Evolutionary conservation across 2,797 vertebrate genomes (phyloP), one percentile per base, ranked within the genome.

Genomic region (Alca torda): DNA sequence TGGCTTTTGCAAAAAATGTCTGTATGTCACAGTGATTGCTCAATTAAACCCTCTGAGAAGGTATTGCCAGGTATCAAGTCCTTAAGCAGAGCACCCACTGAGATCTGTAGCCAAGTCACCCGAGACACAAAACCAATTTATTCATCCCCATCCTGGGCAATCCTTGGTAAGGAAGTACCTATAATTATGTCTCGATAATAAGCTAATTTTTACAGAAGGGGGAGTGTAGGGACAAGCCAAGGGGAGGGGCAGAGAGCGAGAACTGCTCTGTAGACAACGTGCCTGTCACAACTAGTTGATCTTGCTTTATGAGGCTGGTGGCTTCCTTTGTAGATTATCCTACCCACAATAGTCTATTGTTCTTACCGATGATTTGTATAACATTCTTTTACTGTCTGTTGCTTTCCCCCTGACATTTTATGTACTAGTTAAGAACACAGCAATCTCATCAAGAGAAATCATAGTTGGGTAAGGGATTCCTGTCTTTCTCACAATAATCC

Each of bases 1-100:
- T 70, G 48, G 72, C 37, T 92, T 82, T 45, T 23, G 41, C 53
- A 60, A 60, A 84, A 94, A 26, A 21, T 13, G 16, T 37, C 67
- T 45, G 45, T 17, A 51, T 83, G 73, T 82, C 83, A 91, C 61
- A 20, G 46, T 57, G 82, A 94, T 69, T 54, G 48, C 89, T 95
- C 91, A 86, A 82, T 94, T 95, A 73, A 90, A 93, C n/a, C 85
- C 57, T 59, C 69, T 17, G 35, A 37, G 51, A 91, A 93, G 50
- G 50, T 26, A 54, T 6, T 87, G 82, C 84, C 68, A 78, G 53
- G 6, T 30, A 74, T 9, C 48, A 2, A 25, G 67, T 83, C 46
- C 65, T 64, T 25, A 57, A 75, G 76, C 65, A 91, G 33, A 73
- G 59, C 28, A 65, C 46, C 53, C 76, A 64, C 73, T 28, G 15